Evolutionary conservation across 1,140 invertebrate species (phyloP).

Genomic region (Streblospio benedicti): DNA sequence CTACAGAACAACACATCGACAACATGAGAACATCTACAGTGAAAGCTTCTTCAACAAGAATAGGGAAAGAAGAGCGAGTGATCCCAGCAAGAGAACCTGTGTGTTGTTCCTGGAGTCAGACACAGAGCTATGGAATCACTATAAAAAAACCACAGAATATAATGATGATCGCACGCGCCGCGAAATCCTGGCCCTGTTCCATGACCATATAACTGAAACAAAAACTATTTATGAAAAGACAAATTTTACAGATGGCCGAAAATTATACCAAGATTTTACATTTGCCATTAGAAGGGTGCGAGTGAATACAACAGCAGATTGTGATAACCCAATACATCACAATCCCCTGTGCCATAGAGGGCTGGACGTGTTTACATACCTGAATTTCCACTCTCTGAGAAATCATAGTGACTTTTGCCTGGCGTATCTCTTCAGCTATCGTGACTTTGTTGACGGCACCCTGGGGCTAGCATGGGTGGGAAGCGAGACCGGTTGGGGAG

Average conservation of each 20-base stretch:
- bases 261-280: slow-evolving; percentile 84
- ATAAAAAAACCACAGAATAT: slow-evolving; percentile 46
- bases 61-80: too few species aligned
- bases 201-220: slow-evolving; percentile 94
- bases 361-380: slow-evolving; percentile 97
- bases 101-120: slow-evolving; percentile 95
- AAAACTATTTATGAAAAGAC: slow-evolving; percentile 96
- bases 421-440: slow-evolving; percentile 95
- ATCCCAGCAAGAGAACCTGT: slow-evolving; percentile 57
- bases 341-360: slow-evolving; percentile 95
- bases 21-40: too few species aligned
- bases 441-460: slow-evolving; percentile 91
- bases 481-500: slow-evolving; percentile 73
- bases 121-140: slow-evolving; percentile 90
- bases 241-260: slow-evolving; percentile 62
- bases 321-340: slow-evolving; percentile 25
- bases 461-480: slow-evolving; percentile 95
- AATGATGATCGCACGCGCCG: slow-evolving; percentile 51
- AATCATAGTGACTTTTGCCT: slow-evolving; percentile 96
- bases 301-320: slow-evolving; percentile 49
- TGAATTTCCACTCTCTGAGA: slow-evolving; percentile 91
- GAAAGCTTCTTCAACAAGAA: too few species aligned
- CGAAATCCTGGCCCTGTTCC: slow-evolving; percentile 93
- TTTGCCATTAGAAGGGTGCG: slow-evolving; percentile 93
- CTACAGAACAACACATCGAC: too few species aligned